These are phyloP conservation scores for Mirounga angustirostris DNA, from an alignment of 2,113 vertebrate genomes.

Conservation along the genomic window DNA sequence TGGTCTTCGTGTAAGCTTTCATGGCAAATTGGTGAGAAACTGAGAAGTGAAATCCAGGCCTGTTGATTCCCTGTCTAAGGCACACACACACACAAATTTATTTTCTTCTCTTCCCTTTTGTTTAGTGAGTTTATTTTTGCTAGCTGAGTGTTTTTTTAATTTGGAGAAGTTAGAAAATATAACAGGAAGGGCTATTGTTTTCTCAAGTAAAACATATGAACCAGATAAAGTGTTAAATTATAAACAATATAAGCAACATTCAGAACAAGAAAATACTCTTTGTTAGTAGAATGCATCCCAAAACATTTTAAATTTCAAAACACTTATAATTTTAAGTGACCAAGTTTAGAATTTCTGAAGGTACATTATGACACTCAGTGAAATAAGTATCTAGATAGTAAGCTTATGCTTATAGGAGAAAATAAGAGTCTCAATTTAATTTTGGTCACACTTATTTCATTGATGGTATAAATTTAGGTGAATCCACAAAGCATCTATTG, in stretches of 20 bases:
- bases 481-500: not conserved
- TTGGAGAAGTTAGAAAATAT: conserved; percentile 23
- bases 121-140: conserved; percentile 17
- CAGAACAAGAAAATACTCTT: not conserved
- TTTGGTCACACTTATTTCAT: not conserved
- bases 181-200: not conserved
- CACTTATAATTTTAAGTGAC: not conserved
- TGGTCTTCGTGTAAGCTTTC: not conserved
- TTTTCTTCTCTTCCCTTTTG: not conserved
- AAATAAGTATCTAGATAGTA: not conserved
- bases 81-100: not conserved
- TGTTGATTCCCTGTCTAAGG: not conserved
- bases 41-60: not conserved
- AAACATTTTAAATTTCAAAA: not conserved
- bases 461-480: not conserved
- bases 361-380: not conserved
- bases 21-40: not conserved
- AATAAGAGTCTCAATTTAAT: not conserved
- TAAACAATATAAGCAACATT: not conserved
- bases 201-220: not conserved
- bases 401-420: not conserved
- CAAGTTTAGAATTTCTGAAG: not conserved
- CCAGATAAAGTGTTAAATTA: conserved; percentile 7
- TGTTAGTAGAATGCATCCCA: not conserved
- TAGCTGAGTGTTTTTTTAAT: not conserved